phyloP scores from a whole-genome alignment of 2,888 invertebrate species.

The Noctuana brunneofusca region DNA sequence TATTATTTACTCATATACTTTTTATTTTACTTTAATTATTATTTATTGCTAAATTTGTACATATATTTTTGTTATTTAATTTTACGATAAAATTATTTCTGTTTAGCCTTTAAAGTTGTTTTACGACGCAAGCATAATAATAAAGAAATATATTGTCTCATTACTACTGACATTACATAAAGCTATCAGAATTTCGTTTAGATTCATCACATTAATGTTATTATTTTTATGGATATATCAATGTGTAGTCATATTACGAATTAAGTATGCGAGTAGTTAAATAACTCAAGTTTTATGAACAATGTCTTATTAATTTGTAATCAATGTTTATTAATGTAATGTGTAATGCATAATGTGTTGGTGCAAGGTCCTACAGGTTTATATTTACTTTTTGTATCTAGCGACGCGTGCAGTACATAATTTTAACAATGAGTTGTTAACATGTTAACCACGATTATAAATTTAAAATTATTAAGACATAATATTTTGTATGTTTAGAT shows the following conservation, averaged over 20 bases:
- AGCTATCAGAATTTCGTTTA: constrained; percentile 42
- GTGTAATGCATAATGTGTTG: constrained; percentile 46
- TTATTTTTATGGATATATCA: constrained; percentile 48
- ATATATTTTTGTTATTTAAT: constrained; percentile 82
- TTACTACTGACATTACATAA: constrained; percentile 39
- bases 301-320: constrained; percentile 61
- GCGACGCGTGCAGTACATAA: constrained; percentile 13
- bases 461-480: too few species aligned
- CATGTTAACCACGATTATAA: too few species aligned
- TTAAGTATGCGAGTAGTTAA: constrained; percentile 73
- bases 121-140: constrained; percentile 43
- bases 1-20: constrained; percentile 48
- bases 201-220: constrained; percentile 39
- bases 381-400: constrained; percentile 25
- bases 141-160: constrained; percentile 40
- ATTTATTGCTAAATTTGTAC: constrained; percentile 80
- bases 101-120: constrained; percentile 54
- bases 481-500: background rate
- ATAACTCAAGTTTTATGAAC: constrained; percentile 61
- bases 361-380: constrained; percentile 45
- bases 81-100: constrained; percentile 71
- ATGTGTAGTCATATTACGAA: constrained; percentile 72
- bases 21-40: constrained; percentile 65
- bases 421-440: too few species aligned
- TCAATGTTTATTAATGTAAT: constrained; percentile 47